Percentiles rank a stretch among this genome's conserved stretches.
phyloP scores from a whole-genome alignment of 2,113 vertebrate species.

The Rhinopithecus roxellana region DNA sequence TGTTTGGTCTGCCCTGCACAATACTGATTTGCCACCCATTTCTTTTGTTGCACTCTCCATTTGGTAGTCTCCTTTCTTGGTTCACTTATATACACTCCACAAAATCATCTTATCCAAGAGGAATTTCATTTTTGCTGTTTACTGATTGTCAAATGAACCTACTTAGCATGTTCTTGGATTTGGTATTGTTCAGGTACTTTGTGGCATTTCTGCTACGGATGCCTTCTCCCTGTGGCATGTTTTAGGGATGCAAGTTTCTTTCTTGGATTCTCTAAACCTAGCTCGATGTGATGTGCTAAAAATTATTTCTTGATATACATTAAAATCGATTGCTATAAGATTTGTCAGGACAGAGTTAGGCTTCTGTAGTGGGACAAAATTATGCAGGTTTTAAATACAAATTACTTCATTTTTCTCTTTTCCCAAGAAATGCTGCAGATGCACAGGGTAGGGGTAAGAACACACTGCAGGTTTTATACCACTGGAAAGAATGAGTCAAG shows the following conservation, averaged over 20 bases:
- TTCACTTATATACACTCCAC: neutral
- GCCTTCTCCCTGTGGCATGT: neutral
- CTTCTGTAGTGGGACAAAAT: neutral
- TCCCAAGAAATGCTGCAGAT: neutral
- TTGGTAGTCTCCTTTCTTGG: neutral
- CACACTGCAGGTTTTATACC: neutral
- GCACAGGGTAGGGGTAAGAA: neutral
- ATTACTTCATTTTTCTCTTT: neutral
- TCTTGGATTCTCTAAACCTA: neutral
- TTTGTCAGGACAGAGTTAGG: neutral
- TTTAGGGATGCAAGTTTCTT: neutral
- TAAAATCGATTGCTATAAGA: neutral
- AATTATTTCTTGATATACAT: constrained; percentile 17
- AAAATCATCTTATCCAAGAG: neutral
- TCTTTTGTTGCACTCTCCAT: neutral
- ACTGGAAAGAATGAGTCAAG: neutral
- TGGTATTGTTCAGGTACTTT: neutral
- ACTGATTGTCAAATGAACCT: neutral
- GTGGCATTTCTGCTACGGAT: neutral
- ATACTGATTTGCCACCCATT: neutral
- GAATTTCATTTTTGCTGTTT: neutral
- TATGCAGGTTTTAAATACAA: neutral
- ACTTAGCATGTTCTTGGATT: neutral
- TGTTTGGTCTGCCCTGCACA: neutral
- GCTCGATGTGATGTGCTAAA: neutral